Base-by-base conservation (phyloP, 2,888 invertebrate genomes). In the Drosophila macrospina region DNA sequence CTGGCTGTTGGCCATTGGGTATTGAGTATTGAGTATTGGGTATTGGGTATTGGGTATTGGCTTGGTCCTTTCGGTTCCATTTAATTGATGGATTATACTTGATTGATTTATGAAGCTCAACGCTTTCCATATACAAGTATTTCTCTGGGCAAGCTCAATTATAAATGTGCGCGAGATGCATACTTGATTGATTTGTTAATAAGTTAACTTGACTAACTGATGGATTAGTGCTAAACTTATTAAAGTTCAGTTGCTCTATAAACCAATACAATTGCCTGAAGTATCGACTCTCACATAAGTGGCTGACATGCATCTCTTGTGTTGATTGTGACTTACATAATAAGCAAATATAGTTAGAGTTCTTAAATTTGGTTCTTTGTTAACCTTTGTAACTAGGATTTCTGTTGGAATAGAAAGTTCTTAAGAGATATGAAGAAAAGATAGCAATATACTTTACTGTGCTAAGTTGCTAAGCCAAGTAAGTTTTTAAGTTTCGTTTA, bases 31-130 rank as follows among this genome's bases (percentile, higher is more conserved):
- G 39, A 11, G 26, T 8, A 30, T 24, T 32, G 26, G 24, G 4
- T n/a, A 13, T 44, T 42, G 41, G 28, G 5, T 11, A 13, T 39
- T 48, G 28, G 30, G 24, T 16, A 47, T 48, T 48, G 37, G 28
- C 48, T 24, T 54, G 34, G 7, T 13, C 20, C 20, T 16, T 30
- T 70, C 59, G 37, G 52, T 32, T 57, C 60, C 67, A 37, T 57
- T 74, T 81, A 79, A 81, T 78, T 87, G 88, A 87, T 83, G 68
- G 82, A 63, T 71, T 71, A 56, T 42, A n/a, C 39, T 59, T 73
- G 76, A 83, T 81, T 76, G 79, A 85, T 86, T 83, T 74, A 80
- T 80, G 65, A 67, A 76, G 50, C 57, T 52, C 52, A 28, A 28
- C 5, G 30, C 30, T 2, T 10, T 28, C 41, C 20, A 41, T 20